phyloP scores from a whole-genome alignment of 1,140 invertebrate genomes.

The Trichonephila clavipes region DNA sequence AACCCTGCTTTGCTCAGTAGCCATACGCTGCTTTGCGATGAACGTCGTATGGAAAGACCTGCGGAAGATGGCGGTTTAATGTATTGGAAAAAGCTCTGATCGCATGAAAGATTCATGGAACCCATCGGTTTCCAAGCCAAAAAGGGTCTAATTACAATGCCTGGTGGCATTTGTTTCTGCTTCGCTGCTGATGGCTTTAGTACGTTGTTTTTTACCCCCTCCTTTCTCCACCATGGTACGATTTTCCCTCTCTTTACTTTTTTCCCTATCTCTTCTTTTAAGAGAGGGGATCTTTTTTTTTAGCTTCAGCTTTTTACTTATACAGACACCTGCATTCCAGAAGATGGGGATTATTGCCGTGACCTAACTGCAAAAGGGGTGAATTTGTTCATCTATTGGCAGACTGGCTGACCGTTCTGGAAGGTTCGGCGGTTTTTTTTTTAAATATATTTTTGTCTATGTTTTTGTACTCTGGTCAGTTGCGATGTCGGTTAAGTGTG shows the following conservation, averaged over 20 bases:
- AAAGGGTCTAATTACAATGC: slow-evolving; percentile 75
- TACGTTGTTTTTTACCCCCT: slow-evolving; percentile 26
- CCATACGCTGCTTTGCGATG: not conserved
- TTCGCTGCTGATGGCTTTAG: slow-evolving; percentile 70
- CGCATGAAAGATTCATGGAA: slow-evolving; percentile 71
- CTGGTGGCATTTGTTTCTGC: slow-evolving; percentile 72
- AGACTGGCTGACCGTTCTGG: not conserved
- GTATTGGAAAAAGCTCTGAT: slow-evolving; percentile 71
- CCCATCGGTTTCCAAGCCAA: slow-evolving; percentile 57
- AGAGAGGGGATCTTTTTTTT: slow-evolving; percentile 4
- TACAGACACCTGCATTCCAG: slow-evolving; percentile 53
- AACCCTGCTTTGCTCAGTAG: not conserved
- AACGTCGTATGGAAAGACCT: not conserved
- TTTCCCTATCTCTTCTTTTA: slow-evolving; percentile 31
- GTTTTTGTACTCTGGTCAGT: not conserved
- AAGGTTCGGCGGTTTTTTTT: not conserved
- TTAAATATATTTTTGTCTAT: not conserved
- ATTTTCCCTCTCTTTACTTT: not conserved
- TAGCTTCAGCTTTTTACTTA: not conserved
- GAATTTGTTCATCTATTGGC: not conserved
- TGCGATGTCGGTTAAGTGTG: not conserved
- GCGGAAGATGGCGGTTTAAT: slow-evolving; percentile 65
- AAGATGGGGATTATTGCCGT: slow-evolving; percentile 61
- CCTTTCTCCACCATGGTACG: not conserved
- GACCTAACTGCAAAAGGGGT: slow-evolving; percentile 56